Conservation (phyloP, 2,888 invertebrate species). For the Empis livida region DNA sequence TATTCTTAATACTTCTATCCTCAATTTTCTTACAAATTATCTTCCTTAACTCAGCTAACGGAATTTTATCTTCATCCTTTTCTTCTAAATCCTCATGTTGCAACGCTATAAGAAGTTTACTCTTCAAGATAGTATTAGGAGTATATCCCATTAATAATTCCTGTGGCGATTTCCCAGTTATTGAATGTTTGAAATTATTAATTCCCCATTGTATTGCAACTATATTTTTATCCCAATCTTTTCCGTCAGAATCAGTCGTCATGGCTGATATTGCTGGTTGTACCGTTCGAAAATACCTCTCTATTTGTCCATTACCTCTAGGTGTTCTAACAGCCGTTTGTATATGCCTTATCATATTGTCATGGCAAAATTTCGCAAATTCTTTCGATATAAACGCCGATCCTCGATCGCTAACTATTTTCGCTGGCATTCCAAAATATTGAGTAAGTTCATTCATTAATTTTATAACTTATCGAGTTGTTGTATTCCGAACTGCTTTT, state of each 20-base stretch:
- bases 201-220: constrained; percentile 2
- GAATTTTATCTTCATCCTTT: not conserved
- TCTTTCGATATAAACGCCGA: constrained; percentile 14
- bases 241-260: not conserved
- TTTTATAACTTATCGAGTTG: constrained; percentile 10
- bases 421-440: constrained; percentile 17
- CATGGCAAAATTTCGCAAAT: constrained; percentile 14
- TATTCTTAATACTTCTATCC: not conserved
- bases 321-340: constrained; percentile 15
- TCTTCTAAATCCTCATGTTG: not conserved
- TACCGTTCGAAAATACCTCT: constrained; percentile 10
- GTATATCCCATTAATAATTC: not conserved
- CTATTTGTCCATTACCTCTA: constrained; percentile 14
- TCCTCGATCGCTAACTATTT: constrained; percentile 18
- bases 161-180: not conserved
- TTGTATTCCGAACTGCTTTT: constrained; percentile 10
- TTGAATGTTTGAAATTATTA: not conserved
- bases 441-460: constrained; percentile 9
- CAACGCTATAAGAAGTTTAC: not conserved
- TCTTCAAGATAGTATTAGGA: constrained; percentile 1
- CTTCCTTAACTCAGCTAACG: not conserved
- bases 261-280: constrained; percentile 4
- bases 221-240: constrained; percentile 3
- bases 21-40: not conserved
- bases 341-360: constrained; percentile 14